phyloP scores from a whole-genome alignment of 35 echinoderm and acorn worm genomes.

The Holothuria glaberrima region DNA sequence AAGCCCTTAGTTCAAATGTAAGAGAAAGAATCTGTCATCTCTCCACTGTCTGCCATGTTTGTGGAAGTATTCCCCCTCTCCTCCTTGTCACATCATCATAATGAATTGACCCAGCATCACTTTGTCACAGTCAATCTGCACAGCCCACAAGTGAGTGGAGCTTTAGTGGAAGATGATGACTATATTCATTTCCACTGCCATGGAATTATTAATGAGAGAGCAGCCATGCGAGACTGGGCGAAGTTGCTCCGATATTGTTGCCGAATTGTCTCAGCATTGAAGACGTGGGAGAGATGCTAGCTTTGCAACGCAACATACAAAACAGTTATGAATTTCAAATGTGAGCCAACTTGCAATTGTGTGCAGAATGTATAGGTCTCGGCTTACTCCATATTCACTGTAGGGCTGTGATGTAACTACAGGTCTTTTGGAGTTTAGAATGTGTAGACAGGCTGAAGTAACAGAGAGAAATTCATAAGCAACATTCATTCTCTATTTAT shows the following conservation, averaged over 20 bases:
- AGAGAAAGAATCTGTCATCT: too few relatives aligned
- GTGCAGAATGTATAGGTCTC: not conserved
- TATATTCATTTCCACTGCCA: constrained; percentile 60
- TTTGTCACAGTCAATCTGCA: constrained; percentile 45
- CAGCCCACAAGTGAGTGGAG: not conserved
- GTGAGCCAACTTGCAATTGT: not conserved
- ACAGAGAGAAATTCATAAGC: too few relatives aligned
- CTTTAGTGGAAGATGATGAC: constrained; percentile 50
- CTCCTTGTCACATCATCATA: constrained; percentile 32
- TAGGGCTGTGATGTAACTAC: too few relatives aligned
- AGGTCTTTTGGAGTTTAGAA: too few relatives aligned
- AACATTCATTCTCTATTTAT: too few relatives aligned
- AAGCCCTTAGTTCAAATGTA: too few relatives aligned
- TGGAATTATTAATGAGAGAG: constrained; percentile 57
- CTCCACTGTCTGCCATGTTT: not conserved
- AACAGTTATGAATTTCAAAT: not conserved
- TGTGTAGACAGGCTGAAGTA: too few relatives aligned
- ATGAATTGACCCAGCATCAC: constrained; percentile 39
- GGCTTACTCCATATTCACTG: too few relatives aligned
- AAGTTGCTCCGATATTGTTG: constrained; percentile 34
- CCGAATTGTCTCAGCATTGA: not conserved
- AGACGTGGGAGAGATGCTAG: not conserved
- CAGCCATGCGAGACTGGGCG: constrained; percentile 43
- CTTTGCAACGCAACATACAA: not conserved
- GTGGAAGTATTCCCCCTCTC: not conserved